Evolutionary conservation across 2,888 invertebrate genomes (phyloP).

Genomic region (Allophyes oxyacanthae): DNA sequence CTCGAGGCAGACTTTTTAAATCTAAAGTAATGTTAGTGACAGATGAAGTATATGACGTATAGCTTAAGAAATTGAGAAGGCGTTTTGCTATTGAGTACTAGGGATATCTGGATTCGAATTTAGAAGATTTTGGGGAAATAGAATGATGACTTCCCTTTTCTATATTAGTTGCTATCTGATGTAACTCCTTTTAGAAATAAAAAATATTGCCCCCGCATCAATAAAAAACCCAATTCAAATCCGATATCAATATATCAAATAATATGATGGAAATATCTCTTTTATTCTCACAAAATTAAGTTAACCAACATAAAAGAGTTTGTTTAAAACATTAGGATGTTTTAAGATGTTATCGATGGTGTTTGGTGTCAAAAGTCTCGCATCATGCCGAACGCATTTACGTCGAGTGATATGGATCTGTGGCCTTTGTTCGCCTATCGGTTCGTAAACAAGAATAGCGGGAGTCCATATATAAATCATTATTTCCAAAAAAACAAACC

Average conservation of each 20-base stretch:
- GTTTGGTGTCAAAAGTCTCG: conserved; percentile 89
- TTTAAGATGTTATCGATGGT: conserved; percentile 85
- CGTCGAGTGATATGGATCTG: conserved; percentile 79
- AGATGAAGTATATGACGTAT: conserved; percentile 31
- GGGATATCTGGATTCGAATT: no score
- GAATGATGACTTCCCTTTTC: conserved; percentile 33
- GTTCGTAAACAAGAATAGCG: conserved; percentile 87
- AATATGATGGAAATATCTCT: conserved; percentile 74
- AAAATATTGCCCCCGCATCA: conserved; percentile 49
- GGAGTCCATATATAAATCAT: conserved; percentile 85
- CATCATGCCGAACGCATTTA: conserved; percentile 88
- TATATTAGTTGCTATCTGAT: conserved; percentile 48
- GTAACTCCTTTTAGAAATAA: conserved; percentile 24
- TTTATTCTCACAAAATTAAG: conserved; percentile 86
- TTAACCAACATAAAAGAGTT: conserved; percentile 87
- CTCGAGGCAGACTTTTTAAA: conserved; percentile 54
- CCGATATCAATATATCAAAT: conserved; percentile 77
- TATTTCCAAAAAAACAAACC: conserved; percentile 47
- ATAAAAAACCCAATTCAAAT: conserved; percentile 62
- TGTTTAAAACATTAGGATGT: conserved; percentile 89
- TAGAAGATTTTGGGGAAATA: not conserved
- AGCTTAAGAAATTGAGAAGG: conserved; percentile 20
- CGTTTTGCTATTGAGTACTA: conserved; percentile 3
- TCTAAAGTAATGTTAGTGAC: conserved; percentile 62
- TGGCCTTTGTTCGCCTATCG: conserved; percentile 80